A percentile compares a stretch with the other conserved stretches of the same genome.
Evolutionary conservation across 92 coral and sea anemone species (phyloP).

Genomic region (Virgularia gustaviana): DNA sequence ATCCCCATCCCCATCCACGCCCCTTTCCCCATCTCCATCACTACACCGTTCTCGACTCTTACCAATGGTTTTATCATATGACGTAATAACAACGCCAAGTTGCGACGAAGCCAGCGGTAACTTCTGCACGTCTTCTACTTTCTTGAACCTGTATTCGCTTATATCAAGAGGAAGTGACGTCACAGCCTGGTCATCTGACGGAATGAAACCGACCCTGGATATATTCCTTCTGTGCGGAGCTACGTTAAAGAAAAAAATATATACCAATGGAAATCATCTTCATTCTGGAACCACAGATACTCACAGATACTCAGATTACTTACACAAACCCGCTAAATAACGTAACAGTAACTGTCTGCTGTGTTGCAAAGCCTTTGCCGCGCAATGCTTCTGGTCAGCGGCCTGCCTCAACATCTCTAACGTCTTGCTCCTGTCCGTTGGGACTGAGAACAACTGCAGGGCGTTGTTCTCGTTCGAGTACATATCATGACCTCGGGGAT

Average conservation of each 20-base stretch:
- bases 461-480: slow-evolving; percentile 85
- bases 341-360: slow-evolving; percentile 86
- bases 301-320: background rate
- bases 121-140: slow-evolving; percentile 69
- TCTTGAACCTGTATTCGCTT: slow-evolving; percentile 64
- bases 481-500: slow-evolving; percentile 92
- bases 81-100: slow-evolving; percentile 83
- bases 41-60: no score
- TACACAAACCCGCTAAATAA: slow-evolving; percentile 72
- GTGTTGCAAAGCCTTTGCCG: slow-evolving; percentile 86
- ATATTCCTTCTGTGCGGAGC: slow-evolving; percentile 38
- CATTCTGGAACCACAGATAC: background rate
- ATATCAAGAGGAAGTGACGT: slow-evolving; percentile 76
- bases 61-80: slow-evolving; percentile 96
- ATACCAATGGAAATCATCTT: no score
- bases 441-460: slow-evolving; percentile 78
- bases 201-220: slow-evolving; percentile 86
- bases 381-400: slow-evolving; percentile 78
- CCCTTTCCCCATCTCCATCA: no score
- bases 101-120: slow-evolving; percentile 74
- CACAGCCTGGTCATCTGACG: slow-evolving; percentile 76
- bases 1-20: no score
- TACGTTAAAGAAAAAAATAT: background rate
- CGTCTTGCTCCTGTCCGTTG: slow-evolving; percentile 71
- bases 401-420: slow-evolving; percentile 67